These are phyloP conservation scores for Drosophila atripex DNA, from an alignment of 2,888 invertebrate species.

Conservation along the genomic window DNA sequence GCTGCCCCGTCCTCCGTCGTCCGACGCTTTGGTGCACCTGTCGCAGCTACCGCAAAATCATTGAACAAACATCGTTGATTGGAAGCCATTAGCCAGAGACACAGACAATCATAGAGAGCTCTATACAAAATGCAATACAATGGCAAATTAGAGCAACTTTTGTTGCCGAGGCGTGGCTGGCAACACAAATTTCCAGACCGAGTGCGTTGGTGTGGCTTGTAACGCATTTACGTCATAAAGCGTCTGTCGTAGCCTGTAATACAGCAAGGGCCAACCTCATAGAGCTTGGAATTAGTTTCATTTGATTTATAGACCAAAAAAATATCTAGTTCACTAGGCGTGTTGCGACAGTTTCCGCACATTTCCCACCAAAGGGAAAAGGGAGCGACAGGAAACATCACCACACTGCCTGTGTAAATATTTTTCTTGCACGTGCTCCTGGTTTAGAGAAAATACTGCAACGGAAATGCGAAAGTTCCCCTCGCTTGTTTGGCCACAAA, in stretches of 20 bases:
- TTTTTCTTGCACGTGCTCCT: constrained; percentile 62
- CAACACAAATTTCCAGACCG: constrained; percentile 16
- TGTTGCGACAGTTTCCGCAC: too few species aligned
- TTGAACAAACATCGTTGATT: constrained; percentile 58
- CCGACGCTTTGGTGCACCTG: constrained; percentile 55
- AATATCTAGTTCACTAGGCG: too few species aligned
- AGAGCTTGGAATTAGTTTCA: constrained; percentile 11
- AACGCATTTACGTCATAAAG: constrained; percentile 27
- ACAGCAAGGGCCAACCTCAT: constrained; percentile 10
- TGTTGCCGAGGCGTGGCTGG: constrained; percentile 35
- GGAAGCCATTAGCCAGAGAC: constrained; percentile 54
- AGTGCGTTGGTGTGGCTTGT: constrained; percentile 30
- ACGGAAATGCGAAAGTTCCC: constrained; percentile 64
- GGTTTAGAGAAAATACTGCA: constrained; percentile 5
- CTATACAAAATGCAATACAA: constrained; percentile 58
- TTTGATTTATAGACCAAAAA: too few species aligned
- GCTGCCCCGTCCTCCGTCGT: too few species aligned
- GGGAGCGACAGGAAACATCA: constrained; percentile 11
- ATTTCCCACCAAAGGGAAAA: constrained; percentile 16
- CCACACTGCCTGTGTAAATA: constrained; percentile 58
- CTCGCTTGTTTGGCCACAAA: constrained; percentile 32
- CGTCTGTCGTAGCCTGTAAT: constrained; percentile 1
- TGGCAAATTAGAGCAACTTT: constrained; percentile 66
- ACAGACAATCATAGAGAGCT: constrained; percentile 46
- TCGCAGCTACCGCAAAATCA: constrained; percentile 45